A percentile compares a stretch with the other conserved stretches of the same genome.
phyloP scores from a whole-genome alignment of 2,888 invertebrate species.

The Hymenopus coronatus region DNA sequence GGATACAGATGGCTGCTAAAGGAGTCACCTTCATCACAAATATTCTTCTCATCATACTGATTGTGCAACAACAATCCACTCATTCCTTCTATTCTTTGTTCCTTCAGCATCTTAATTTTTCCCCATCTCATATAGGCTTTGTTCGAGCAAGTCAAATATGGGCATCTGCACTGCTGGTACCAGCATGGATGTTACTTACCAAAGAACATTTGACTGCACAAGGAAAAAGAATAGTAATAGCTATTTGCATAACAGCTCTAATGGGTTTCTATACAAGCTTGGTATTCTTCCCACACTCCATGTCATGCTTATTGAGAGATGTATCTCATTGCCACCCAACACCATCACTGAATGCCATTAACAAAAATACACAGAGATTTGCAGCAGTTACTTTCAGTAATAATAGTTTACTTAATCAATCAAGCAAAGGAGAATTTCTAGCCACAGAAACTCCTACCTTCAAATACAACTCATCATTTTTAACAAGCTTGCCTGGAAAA shows the following conservation, averaged over 20 bases:
- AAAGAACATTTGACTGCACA: not conserved
- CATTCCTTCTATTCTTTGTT: constrained; percentile 29
- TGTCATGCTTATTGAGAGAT: not conserved
- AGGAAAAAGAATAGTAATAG: not conserved
- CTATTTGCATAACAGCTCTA: not conserved
- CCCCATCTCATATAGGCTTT: constrained; percentile 27
- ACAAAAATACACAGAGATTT: not conserved
- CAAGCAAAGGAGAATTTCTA: not conserved
- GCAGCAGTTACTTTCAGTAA: not conserved
- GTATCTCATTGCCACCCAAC: not conserved
- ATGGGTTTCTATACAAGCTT: not conserved
- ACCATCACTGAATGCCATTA: not conserved
- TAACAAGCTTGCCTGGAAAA: not conserved
- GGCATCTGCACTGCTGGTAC: constrained; percentile 17
- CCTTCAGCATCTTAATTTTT: constrained; percentile 30
- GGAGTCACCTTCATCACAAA: not conserved
- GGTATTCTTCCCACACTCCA: not conserved
- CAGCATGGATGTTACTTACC: constrained; percentile 9
- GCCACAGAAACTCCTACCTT: not conserved
- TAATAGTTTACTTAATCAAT: not conserved
- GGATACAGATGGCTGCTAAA: not conserved
- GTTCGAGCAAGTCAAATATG: constrained; percentile 27
- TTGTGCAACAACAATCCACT: constrained; percentile 23
- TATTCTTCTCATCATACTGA: constrained; percentile 23
- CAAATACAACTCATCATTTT: not conserved